Evolutionary conservation across 2,888 invertebrate genomes (phyloP).

Genomic region (Fragum fragum): DNA sequence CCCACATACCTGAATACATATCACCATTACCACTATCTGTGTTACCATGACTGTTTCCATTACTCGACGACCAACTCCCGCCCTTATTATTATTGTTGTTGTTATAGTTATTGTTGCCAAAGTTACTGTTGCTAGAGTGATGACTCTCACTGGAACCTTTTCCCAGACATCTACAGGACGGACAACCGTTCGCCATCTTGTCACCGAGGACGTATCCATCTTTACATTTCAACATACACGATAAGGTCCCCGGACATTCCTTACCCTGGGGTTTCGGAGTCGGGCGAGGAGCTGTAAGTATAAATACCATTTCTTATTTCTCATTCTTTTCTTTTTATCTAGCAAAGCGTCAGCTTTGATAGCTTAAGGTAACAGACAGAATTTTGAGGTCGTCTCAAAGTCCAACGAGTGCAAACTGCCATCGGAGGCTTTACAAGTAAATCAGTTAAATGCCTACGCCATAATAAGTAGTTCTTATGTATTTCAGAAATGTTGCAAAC

Average conservation of each 20-base stretch:
- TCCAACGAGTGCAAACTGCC: no score
- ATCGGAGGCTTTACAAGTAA: no score
- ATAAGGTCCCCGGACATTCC: conserved; percentile 54
- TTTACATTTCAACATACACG: conserved; percentile 66
- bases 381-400: no score
- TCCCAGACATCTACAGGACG: conserved; percentile 56
- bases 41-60: conserved; percentile 12
- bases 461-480: no score
- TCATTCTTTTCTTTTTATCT: no score
- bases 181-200: conserved; percentile 60
- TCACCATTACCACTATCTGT: neutral
- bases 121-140: conserved; percentile 11
- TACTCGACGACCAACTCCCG: neutral
- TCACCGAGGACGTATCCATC: conserved; percentile 64
- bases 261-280: conserved; percentile 41
- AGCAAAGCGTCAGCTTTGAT: no score
- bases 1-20: conserved; percentile 5
- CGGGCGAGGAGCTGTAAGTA: conserved; percentile 11
- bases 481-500: no score
- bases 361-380: no score
- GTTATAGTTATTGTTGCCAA: conserved; percentile 1
- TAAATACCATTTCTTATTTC: no score
- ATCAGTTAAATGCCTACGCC: no score
- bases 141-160: conserved; percentile 25
- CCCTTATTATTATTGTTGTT: conserved; percentile 5